Evolutionary conservation across 2,797 vertebrate genomes (phyloP).

Genomic region (Pseudopleuronectes americanus): DNA sequence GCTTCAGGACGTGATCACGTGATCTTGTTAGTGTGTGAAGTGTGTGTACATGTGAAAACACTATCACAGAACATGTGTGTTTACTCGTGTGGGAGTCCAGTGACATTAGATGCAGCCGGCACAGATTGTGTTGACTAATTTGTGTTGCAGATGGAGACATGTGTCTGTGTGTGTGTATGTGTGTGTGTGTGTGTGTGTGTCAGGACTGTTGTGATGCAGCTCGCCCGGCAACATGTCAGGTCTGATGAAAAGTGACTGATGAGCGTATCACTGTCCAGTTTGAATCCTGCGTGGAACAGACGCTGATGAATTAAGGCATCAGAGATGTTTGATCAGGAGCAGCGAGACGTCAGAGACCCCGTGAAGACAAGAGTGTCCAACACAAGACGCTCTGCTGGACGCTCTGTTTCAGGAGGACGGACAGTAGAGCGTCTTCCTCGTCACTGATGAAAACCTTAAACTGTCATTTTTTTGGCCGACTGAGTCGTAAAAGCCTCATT

Average conservation of each 20-base stretch:
- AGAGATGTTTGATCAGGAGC: conserved; percentile 35
- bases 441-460: too few species aligned
- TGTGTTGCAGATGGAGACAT: conserved; percentile 38
- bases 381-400: too few species aligned
- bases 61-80: conserved; percentile 3
- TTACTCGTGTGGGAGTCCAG: conserved; percentile 39
- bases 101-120: conserved; percentile 44
- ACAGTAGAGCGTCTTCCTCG: too few species aligned
- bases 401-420: too few species aligned
- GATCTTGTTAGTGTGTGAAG: not conserved
- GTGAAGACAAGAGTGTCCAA: too few species aligned
- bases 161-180: too few species aligned
- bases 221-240: conserved; percentile 31
- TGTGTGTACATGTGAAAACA: conserved; percentile 10
- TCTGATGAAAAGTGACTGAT: conserved; percentile 66
- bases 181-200: not conserved
- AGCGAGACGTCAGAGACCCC: not conserved
- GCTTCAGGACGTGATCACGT: not conserved
- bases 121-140: conserved; percentile 55
- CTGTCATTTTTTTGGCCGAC: too few species aligned
- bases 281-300: conserved; percentile 50
- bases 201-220: not conserved
- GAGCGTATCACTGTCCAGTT: conserved; percentile 62
- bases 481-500: too few species aligned
- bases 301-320: conserved; percentile 66